Conservation (phyloP, 2,888 invertebrate genomes). For the Adelphocoris suturalis region DNA sequence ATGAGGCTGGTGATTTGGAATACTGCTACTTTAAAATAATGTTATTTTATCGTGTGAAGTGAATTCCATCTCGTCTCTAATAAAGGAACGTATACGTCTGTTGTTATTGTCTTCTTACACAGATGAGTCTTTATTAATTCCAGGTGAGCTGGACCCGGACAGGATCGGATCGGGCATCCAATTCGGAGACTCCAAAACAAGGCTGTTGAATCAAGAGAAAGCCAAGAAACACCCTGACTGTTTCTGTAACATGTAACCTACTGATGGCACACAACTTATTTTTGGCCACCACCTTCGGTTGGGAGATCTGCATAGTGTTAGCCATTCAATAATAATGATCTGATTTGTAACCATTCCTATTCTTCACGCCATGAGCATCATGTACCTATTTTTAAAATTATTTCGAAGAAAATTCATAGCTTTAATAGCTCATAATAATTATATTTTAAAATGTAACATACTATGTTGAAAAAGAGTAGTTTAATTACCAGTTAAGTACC, state of each 20-base stretch:
- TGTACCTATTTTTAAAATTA: constrained; percentile 6
- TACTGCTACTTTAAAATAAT: no score
- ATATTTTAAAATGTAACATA: not conserved
- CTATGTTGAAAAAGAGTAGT: not conserved
- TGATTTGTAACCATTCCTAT: constrained; percentile 46
- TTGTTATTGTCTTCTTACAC: no score
- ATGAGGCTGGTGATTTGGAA: no score
- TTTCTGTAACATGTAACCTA: constrained; percentile 80
- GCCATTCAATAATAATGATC: not conserved
- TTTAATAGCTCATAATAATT: constrained; percentile 32
- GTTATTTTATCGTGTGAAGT: no score
- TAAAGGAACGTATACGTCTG: no score
- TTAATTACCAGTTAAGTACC: not conserved
- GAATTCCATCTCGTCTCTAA: no score
- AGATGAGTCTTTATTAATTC: constrained; percentile 30
- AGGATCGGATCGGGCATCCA: constrained; percentile 87
- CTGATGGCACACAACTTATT: not conserved
- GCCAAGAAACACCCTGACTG: constrained; percentile 80
- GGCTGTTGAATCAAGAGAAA: constrained; percentile 80
- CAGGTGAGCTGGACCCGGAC: constrained; percentile 90
- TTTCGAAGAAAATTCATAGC: constrained; percentile 17
- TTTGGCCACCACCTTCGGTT: not conserved
- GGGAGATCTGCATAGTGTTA: not conserved
- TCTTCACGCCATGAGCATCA: constrained; percentile 29
- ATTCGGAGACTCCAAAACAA: constrained; percentile 83